Conservation (phyloP, 2,113 vertebrate genomes). For the Rallus limicola region DNA sequence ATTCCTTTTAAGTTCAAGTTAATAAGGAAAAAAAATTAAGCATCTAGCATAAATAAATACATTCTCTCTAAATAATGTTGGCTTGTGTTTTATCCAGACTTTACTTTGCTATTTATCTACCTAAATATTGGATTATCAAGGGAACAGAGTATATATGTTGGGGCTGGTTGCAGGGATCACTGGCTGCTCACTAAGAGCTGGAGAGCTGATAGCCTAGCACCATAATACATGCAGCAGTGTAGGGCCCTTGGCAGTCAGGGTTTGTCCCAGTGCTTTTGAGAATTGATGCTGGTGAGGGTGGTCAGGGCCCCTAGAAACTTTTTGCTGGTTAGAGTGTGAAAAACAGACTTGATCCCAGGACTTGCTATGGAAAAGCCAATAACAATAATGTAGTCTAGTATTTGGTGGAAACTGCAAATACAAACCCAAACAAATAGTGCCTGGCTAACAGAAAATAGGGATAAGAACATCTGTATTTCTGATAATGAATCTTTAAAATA, state of each 20-base stretch:
- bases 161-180: background rate
- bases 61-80: background rate
- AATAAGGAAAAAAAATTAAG: background rate
- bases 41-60: background rate
- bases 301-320: background rate
- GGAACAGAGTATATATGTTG: background rate
- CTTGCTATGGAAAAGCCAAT: background rate
- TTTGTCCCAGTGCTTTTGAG: background rate
- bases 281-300: background rate
- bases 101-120: background rate
- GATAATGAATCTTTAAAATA: background rate
- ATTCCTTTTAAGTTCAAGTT: background rate
- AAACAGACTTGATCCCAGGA: background rate
- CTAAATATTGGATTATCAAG: background rate
- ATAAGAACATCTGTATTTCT: background rate
- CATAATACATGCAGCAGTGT: fast-evolving
- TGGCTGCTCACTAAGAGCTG: background rate
- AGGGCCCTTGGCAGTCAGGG: background rate
- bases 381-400: background rate
- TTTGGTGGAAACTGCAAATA: background rate
- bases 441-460: background rate
- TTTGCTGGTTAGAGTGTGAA: background rate
- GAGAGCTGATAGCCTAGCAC: background rate
- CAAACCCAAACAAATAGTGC: background rate
- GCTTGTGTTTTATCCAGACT: background rate